phyloP scores from a whole-genome alignment of 2,888 invertebrate species.

The Epinotia bilunana region DNA sequence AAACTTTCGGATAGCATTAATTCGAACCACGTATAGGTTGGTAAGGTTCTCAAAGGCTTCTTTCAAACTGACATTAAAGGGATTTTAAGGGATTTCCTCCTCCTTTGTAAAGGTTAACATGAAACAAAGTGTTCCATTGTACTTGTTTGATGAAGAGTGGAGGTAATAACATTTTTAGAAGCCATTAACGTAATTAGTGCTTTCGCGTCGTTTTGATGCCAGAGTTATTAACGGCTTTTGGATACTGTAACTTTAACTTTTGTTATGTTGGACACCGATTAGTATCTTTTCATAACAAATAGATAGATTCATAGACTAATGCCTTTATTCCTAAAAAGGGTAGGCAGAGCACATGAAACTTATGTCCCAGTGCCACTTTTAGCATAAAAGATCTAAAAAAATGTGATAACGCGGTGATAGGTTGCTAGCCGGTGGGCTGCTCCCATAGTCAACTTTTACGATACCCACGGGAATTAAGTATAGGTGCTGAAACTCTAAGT shows the following conservation, averaged over 20 bases:
- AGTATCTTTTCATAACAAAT: not conserved
- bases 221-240: conserved; percentile 27
- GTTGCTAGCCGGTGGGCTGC: no score
- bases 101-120: conserved; percentile 50
- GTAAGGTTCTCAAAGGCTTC: conserved; percentile 48
- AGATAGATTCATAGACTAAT: not conserved
- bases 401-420: no score
- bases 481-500: no score
- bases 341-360: no score
- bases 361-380: no score
- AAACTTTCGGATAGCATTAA: conserved; percentile 15
- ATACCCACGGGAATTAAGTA: no score
- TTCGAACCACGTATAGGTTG: conserved; percentile 56
- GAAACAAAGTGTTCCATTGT: conserved; percentile 51
- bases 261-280: not conserved
- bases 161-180: conserved; percentile 28
- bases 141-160: conserved; percentile 27
- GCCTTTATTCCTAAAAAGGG: no score
- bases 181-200: conserved; percentile 38
- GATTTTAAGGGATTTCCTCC: conserved; percentile 29
- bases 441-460: no score
- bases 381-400: no score
- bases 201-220: conserved; percentile 32
- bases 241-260: conserved; percentile 1
- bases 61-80: conserved; percentile 50